Conservation (phyloP, 2,113 vertebrate species). For the Bucco capensis region DNA sequence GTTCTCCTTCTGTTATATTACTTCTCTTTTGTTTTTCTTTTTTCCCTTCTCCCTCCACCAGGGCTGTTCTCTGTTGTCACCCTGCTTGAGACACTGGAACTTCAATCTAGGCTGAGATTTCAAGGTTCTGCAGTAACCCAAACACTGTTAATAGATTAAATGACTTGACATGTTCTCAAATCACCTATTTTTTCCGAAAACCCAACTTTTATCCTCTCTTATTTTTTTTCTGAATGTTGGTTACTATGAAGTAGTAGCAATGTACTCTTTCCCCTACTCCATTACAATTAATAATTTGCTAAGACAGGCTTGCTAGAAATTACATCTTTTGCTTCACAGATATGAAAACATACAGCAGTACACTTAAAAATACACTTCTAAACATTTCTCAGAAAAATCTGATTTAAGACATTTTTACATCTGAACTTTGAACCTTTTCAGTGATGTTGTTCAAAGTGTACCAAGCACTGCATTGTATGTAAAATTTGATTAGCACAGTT, state of each 20-base stretch:
- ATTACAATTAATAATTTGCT: neutral
- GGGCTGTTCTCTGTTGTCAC: neutral
- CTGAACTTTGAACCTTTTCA: neutral
- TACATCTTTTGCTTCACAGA: neutral
- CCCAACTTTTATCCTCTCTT: neutral
- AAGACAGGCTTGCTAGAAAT: neutral
- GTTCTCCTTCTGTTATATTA: neutral
- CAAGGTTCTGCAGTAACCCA: fast-evolving
- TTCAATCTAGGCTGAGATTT: neutral
- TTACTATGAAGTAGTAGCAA: neutral
- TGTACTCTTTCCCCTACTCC: neutral
- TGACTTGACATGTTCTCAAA: neutral
- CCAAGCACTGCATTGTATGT: neutral
- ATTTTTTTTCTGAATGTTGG: neutral
- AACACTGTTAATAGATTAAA: neutral
- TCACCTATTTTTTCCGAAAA: neutral
- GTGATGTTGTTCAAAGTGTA: neutral
- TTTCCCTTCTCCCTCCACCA: fast-evolving
- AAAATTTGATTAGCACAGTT: neutral
- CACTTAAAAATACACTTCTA: neutral
- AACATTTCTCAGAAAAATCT: neutral
- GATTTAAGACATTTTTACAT: neutral
- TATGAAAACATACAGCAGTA: neutral
- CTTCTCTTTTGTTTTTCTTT: neutral
- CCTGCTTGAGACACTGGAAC: neutral